These are phyloP conservation scores for Struthidea cinerea DNA, from an alignment of 2,113 vertebrate genomes.

Conservation along the genomic window DNA sequence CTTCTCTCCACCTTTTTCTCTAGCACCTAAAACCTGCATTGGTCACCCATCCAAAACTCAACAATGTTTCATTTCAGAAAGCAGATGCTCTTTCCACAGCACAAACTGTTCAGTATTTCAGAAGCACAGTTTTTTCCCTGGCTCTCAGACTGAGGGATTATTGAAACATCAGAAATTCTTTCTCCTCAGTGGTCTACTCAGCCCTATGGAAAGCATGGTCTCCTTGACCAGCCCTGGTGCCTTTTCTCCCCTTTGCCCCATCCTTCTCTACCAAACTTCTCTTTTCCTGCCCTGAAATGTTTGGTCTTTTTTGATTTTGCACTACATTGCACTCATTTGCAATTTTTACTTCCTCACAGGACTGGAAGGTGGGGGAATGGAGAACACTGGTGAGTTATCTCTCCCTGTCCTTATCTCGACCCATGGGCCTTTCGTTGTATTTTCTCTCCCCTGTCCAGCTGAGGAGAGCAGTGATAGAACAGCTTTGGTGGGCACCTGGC, in stretches of 20 bases:
- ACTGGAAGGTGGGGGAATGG: background rate
- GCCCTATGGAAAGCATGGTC: background rate
- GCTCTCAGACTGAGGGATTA: background rate
- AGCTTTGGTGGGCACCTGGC: background rate
- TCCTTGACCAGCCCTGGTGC: background rate
- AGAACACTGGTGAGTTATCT: background rate
- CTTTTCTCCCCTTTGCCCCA: background rate
- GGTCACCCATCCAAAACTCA: background rate
- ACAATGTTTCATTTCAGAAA: background rate
- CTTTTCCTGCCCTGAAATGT: background rate
- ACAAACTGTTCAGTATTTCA: background rate
- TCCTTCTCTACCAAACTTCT: background rate
- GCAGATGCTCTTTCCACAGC: background rate
- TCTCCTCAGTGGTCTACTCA: background rate
- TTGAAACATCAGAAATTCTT: background rate
- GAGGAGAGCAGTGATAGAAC: background rate
- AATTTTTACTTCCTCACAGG: background rate
- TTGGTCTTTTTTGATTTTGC: background rate
- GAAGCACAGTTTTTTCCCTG: background rate
- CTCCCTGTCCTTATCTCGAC: accelerated
- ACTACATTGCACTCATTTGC: background rate
- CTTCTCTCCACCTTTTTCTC: background rate
- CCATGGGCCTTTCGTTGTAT: background rate
- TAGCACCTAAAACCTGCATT: background rate
- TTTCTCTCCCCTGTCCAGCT: background rate